Evolutionary conservation across 2,888 invertebrate genomes (phyloP).

Genomic region (Carterocephalus palaemon): DNA sequence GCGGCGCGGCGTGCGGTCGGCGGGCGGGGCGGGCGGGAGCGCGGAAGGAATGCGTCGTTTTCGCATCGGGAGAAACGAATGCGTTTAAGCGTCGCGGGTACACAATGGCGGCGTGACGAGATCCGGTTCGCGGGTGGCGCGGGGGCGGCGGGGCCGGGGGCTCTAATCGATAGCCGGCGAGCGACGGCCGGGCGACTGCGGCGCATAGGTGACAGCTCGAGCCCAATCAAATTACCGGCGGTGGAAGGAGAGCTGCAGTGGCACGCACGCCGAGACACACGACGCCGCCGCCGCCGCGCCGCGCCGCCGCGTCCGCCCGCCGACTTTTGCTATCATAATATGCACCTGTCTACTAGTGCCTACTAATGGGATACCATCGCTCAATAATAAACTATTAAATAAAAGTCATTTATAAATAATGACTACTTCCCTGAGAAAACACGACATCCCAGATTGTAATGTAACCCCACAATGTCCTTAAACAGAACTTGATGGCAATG

Average conservation of each 20-base stretch:
- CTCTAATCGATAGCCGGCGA: conserved; percentile 79
- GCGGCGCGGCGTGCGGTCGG: conserved; percentile 38
- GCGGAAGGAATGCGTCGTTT: conserved; percentile 79
- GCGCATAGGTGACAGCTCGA: conserved; percentile 78
- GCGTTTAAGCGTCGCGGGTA: conserved; percentile 79
- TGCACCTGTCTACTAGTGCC: conserved; percentile 4
- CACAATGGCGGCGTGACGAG: conserved; percentile 79
- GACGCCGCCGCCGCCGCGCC: conserved; percentile 36
- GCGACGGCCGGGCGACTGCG: conserved; percentile 77
- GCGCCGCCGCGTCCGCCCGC: conserved; percentile 28
- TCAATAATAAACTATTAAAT: no score
- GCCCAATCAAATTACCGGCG: conserved; percentile 77
- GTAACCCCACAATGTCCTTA: no score
- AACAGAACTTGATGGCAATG: no score
- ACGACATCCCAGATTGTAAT: no score
- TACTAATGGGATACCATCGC: no score
- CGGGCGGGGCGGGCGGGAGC: conserved; percentile 62
- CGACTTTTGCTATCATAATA: background rate
- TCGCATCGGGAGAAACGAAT: conserved; percentile 80
- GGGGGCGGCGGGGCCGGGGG: conserved; percentile 54
- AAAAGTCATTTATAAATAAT: no score
- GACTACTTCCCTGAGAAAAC: no score
- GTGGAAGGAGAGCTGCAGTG: conserved; percentile 69
- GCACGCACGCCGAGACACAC: conserved; percentile 57
- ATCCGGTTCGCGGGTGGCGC: conserved; percentile 76